Base-by-base conservation (phyloP, 1,140 invertebrate genomes). In the Araneus ventricosus region DNA sequence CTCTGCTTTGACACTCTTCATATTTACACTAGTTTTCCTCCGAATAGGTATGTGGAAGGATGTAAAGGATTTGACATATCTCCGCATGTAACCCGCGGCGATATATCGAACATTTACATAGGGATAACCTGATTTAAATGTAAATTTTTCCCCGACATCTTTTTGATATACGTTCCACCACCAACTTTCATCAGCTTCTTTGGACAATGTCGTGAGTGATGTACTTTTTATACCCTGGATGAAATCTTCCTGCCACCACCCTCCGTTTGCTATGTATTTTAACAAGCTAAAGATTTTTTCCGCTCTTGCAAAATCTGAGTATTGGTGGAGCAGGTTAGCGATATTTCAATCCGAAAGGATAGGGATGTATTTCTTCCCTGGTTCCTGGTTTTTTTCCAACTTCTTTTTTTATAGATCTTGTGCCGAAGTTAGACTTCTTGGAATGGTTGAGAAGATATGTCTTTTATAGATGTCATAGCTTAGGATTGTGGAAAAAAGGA, bases 101-200 rank as follows among this genome's bases (percentile, higher is more conserved):
- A 80, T 61, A 82, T n/a, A 84, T 80, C 41, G 70, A 39, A 82
- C 90, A 92, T 92, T 92, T 92, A 86, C 79, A 84, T 92, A 85
- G 80, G 90, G 80, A 82, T 92, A 84, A 85, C 80, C 17, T 37
- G 79, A 92, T 92, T 85, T 92, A 92, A 92, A 92, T 92, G 80
- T 85, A 92, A 92, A 92, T 92, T 82, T 86, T 45, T 70, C 37
- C 80, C 39, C 59, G 34, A 59, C 59, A 59, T 63, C 63, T 52
- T 89, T n/a, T 89, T 30, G 67, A 39, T n/a, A 67, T 39, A 79
- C 67, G 41, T 34, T 79, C 59, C n/a, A 79, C 41, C 86, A 41
- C 67, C 4, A 61, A 57, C 52, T 85, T 80, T 92, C 90, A 92
- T 92, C 90, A 85, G 59, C 61, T 92, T 85, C n/a, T 30, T 92